phyloP scores from a whole-genome alignment of 2,888 invertebrate genomes.

The Chalcosyrphus nemorum region DNA sequence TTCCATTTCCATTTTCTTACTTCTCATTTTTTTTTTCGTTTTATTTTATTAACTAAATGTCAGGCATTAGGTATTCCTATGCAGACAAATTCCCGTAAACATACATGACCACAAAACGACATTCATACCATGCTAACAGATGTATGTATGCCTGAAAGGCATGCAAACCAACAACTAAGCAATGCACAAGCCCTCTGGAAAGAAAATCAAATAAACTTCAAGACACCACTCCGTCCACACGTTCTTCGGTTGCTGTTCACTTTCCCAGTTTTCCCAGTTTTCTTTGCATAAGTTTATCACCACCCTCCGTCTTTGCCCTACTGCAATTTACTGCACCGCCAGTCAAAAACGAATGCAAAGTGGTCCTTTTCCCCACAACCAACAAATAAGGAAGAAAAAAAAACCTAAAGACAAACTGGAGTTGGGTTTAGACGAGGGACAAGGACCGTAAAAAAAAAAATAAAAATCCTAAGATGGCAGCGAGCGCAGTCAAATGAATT shows the following conservation, averaged over 20 bases:
- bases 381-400: no score
- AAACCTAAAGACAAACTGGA: conserved; percentile 16
- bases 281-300: conserved; percentile 4
- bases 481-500: conserved; percentile 32
- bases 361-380: conserved; percentile 2
- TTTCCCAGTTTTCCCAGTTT: conserved; percentile 24
- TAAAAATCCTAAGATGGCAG: conserved; percentile 25
- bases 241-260: conserved; percentile 37
- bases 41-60: conserved; percentile 37
- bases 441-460: neutral
- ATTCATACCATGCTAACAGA: neutral
- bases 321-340: conserved; percentile 52
- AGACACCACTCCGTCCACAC: conserved; percentile 64
- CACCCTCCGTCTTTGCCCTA: no score
- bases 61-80: conserved; percentile 20
- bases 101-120: neutral
- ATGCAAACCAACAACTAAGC: conserved; percentile 44
- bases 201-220: conserved; percentile 72
- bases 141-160: conserved; percentile 4
- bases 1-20: neutral
- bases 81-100: neutral
- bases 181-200: conserved; percentile 25
- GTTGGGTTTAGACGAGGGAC: neutral
- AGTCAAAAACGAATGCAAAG: conserved; percentile 55
- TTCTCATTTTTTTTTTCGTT: neutral